These are phyloP conservation scores for Amphilophus citrinellus DNA, from an alignment of 2,113 vertebrate species.

Conservation along the genomic window DNA sequence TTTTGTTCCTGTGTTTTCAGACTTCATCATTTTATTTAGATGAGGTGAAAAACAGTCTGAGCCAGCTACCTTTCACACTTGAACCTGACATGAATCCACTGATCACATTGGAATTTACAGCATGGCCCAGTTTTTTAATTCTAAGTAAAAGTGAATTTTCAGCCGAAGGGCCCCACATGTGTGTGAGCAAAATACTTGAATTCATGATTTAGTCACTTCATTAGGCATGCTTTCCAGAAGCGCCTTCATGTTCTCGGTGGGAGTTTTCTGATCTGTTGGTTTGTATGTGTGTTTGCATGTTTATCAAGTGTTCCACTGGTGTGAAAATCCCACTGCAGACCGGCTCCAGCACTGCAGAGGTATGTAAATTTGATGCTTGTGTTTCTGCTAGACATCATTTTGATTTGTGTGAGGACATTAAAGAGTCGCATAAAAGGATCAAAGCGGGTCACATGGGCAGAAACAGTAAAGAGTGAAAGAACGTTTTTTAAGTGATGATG, in stretches of 20 bases:
- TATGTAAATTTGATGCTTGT: background rate
- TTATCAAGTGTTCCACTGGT: background rate
- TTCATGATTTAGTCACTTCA: conserved; percentile 3
- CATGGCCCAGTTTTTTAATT: background rate
- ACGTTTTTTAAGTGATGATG: background rate
- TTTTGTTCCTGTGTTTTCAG: background rate
- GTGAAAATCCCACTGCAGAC: background rate
- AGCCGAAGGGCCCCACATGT: background rate
- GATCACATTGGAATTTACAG: background rate
- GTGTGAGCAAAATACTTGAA: conserved; percentile 4
- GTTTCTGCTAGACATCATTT: background rate
- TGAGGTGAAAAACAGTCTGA: background rate
- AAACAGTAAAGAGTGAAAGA: background rate
- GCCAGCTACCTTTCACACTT: background rate
- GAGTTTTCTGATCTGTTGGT: background rate
- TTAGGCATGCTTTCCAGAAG: conserved; percentile 8
- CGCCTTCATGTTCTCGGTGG: background rate
- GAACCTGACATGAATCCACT: background rate
- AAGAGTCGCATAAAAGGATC: background rate
- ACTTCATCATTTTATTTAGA: background rate
- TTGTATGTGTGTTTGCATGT: background rate
- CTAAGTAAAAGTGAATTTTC: background rate
- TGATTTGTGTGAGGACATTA: background rate
- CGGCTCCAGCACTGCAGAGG: background rate
- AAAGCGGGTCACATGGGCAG: background rate